These are phyloP conservation scores for Xanthorhoe spadicearia DNA, from an alignment of 2,888 invertebrate genomes.

Conservation along the genomic window DNA sequence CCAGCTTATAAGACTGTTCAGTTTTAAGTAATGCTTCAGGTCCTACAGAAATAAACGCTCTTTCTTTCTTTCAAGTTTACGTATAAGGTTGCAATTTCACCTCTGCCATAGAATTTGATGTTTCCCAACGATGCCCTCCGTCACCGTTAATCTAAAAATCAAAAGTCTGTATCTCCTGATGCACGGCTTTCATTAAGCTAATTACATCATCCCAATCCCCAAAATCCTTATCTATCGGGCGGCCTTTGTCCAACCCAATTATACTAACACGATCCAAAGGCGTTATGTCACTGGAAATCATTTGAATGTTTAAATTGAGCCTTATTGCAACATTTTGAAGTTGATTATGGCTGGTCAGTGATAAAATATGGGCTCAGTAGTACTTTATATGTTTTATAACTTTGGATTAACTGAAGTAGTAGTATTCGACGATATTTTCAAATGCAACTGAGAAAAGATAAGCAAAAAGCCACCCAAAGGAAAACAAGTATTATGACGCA, in stretches of 20 bases:
- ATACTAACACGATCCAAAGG: slow-evolving; percentile 57
- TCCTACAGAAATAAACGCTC: too few species aligned
- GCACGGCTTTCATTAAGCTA: slow-evolving; percentile 67
- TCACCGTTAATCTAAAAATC: slow-evolving; percentile 10
- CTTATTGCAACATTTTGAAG: neutral
- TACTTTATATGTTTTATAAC: too few species aligned
- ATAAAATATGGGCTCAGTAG: neutral
- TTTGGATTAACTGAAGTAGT: too few species aligned
- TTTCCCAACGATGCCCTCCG: neutral
- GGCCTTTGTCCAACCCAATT: slow-evolving; percentile 67
- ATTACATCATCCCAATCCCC: slow-evolving; percentile 62
- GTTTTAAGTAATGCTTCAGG: too few species aligned
- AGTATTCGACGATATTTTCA: too few species aligned
- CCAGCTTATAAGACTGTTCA: too few species aligned
- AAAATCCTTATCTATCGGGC: slow-evolving; percentile 63
- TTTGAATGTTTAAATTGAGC: neutral
- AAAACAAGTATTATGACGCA: too few species aligned
- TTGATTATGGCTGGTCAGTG: neutral
- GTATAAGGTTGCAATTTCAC: too few species aligned
- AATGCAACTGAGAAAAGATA: too few species aligned
- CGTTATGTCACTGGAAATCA: slow-evolving; percentile 1
- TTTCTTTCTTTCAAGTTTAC: too few species aligned
- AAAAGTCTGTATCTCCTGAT: slow-evolving; percentile 47
- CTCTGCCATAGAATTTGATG: neutral
- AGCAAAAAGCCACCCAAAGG: too few species aligned